Base-by-base conservation (phyloP, 2,113 vertebrate genomes). In the Mustela nigripes region DNA sequence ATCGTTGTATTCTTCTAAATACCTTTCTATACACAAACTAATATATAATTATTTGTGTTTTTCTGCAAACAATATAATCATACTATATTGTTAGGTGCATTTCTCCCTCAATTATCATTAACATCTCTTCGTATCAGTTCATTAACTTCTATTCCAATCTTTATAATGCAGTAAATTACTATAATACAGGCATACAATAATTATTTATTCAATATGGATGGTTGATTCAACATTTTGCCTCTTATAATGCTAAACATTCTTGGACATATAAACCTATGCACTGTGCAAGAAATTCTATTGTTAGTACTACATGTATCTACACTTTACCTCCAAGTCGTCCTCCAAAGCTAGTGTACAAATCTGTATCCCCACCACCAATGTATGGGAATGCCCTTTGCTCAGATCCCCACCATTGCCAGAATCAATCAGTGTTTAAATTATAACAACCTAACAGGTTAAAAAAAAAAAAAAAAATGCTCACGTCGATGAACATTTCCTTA, bases 21-120 rank as follows among this genome's bases (percentile, higher is more conserved):
- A 74, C 31, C 39, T 92, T 89, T 96, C 76, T 81, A 95, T 33
- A 85, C 26, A 93, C n/a, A 96, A 94, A 84, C 87, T 95, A 95
- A 95, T 19, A 93, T 16, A 92, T 58, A 89, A 86, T 71, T 63
- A 95, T 82, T 65, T 94, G 33, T 92, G 26, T 45, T 95, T 83
- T 93, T 53, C 62, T 94, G 58, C 39, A 74, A 88, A 87, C 89
- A 94, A 56, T 80, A 33, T 95, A 94, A 73, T 78, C 81, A 94
- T 86, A 83, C 53, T 97, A n/a, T 81, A 89, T 18, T 81, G 53
- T 93, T 91, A 85, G 4, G 42, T 91, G 19, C 78, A 95, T 94
- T 95, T 96, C 78, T 93, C 31, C 94, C 63, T 94, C 65, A 45
- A 45, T 42, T 82, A 88, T 94, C 42, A 78, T 42, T 94, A 85